Conservation (phyloP, 2,888 invertebrate genomes). For the Toxonevra muliebris region DNA sequence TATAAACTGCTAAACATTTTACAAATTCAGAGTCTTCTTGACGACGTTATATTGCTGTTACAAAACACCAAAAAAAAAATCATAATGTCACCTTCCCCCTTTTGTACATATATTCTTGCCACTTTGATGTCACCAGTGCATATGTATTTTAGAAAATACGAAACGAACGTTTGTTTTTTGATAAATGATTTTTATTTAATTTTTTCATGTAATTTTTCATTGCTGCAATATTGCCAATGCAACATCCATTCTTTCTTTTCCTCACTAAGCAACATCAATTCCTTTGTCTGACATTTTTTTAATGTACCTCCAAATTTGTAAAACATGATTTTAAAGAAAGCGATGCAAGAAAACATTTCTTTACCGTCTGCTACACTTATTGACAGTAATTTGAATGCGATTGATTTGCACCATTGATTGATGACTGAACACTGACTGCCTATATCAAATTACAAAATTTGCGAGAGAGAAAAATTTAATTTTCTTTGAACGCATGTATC, state of each 20-base stretch:
- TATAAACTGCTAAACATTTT: no score
- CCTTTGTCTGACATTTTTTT: slow-evolving; percentile 9
- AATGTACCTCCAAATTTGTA: slow-evolving; percentile 6
- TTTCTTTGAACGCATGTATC: not conserved
- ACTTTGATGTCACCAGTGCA: no score
- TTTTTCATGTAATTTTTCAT: slow-evolving; percentile 2
- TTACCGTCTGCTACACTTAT: slow-evolving; percentile 15
- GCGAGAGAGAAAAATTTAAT: not conserved
- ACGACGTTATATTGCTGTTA: no score
- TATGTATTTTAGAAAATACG: no score
- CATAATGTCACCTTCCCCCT: no score
- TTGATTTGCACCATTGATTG: slow-evolving; percentile 47
- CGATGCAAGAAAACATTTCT: slow-evolving; percentile 1
- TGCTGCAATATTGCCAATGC: slow-evolving; percentile 22
- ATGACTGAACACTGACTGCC: slow-evolving; percentile 34
- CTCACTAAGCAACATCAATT: slow-evolving; percentile 4
- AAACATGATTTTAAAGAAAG: slow-evolving; percentile 13
- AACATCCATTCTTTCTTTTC: not conserved
- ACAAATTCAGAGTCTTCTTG: no score
- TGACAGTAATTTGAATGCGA: slow-evolving; percentile 45
- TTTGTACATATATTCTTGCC: no score
- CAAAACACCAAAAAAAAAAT: no score
- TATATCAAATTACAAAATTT: not conserved
- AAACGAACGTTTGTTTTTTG: not conserved
- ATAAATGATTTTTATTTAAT: slow-evolving; percentile 17